Conservation (phyloP, 2,797 vertebrate species). For the Nannoperca australis region DNA sequence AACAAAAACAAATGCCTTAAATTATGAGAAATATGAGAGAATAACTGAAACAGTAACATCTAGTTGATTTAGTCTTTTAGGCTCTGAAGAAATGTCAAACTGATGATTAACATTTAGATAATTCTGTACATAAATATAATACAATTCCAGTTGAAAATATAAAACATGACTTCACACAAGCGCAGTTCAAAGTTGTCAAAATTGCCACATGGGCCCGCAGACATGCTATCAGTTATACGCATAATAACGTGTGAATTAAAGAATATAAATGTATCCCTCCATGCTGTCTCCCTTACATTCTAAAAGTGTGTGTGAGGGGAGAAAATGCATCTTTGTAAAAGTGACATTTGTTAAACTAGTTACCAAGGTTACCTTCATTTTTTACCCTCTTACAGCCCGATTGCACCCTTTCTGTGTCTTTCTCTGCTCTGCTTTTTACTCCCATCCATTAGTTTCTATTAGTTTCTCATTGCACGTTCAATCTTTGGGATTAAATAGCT, state of each 20-base stretch:
- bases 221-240: conserved; percentile 55
- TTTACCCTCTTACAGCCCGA: not conserved
- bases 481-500: conserved; percentile 53
- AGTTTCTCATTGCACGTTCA: conserved; percentile 32
- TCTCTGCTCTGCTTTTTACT: conserved; percentile 30
- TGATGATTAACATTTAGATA: conserved; percentile 30
- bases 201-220: conserved; percentile 55
- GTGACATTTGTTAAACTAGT: conserved; percentile 42
- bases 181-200: conserved; percentile 50
- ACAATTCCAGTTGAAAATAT: conserved; percentile 16
- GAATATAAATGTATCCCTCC: conserved; percentile 24
- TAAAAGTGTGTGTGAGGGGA: conserved; percentile 4
- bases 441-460: conserved; percentile 55
- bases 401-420: conserved; percentile 3
- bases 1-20: conserved; percentile 63
- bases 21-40: conserved; percentile 53
- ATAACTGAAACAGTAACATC: conserved; percentile 40
- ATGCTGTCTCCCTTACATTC: not conserved
- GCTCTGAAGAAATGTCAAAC: not conserved
- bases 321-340: conserved; percentile 3
- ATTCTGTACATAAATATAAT: conserved; percentile 6
- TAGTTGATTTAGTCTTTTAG: conserved; percentile 32
- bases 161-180: conserved; percentile 21
- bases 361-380: conserved; percentile 52
- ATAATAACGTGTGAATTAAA: conserved; percentile 38